Evolutionary conservation across 2,888 invertebrate species (phyloP).

Genomic region (Eupithecia inturbata): DNA sequence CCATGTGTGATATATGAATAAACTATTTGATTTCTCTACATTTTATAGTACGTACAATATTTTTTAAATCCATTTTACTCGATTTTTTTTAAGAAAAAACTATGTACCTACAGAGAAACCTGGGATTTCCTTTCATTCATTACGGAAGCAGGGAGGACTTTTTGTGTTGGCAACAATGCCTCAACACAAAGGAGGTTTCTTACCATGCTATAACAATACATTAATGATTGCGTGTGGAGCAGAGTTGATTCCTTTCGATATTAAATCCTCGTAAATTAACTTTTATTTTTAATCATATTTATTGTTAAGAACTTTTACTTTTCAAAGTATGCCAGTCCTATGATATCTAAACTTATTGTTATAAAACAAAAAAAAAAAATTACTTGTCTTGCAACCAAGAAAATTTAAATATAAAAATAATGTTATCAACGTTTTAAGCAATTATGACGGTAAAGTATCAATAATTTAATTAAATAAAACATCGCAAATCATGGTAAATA

Average conservation of each 20-base stretch:
- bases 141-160: background rate
- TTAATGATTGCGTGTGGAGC: background rate
- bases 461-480: background rate
- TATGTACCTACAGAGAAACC: background rate
- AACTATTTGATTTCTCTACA: too few relatives aligned
- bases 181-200: background rate
- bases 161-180: constrained; percentile 6
- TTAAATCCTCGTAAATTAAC: background rate
- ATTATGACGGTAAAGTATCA: background rate
- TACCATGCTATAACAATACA: background rate
- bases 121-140: background rate
- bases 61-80: background rate
- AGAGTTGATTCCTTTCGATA: background rate
- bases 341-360: too few relatives aligned
- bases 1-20: too few relatives aligned
- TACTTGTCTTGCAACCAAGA: background rate
- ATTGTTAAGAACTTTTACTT: too few relatives aligned
- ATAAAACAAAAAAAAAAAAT: too few relatives aligned
- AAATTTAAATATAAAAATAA: background rate
- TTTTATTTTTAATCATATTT: too few relatives aligned
- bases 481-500: background rate
- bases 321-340: too few relatives aligned
- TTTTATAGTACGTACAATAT: background rate
- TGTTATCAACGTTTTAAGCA: background rate
- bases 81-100: background rate